phyloP scores from a whole-genome alignment of 2,113 vertebrate species.

The Butastur rufipennis region DNA sequence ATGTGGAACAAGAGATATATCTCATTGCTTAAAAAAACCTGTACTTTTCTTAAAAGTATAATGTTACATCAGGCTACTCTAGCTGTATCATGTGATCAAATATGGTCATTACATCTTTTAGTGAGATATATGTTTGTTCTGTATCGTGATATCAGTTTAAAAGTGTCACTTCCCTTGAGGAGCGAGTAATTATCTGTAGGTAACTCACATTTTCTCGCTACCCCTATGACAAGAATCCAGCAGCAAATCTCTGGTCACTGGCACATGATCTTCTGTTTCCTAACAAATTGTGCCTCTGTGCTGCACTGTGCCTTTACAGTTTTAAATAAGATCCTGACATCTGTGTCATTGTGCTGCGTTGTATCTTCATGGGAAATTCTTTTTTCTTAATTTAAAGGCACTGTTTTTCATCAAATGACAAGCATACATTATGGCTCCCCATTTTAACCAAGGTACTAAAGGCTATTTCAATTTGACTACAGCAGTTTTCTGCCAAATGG shows the following conservation, averaged over 20 bases:
- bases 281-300: constrained; percentile 48
- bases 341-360: constrained; percentile 20
- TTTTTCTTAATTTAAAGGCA: constrained; percentile 65
- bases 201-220: constrained; percentile 50
- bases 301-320: constrained; percentile 25
- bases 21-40: not conserved
- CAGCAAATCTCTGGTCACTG: constrained; percentile 54
- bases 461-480: constrained; percentile 79
- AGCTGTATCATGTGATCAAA: not conserved
- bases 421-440: constrained; percentile 66
- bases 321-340: constrained; percentile 71
- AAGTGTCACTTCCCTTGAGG: constrained; percentile 49
- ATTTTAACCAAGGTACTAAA: constrained; percentile 71
- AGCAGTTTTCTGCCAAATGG: constrained; percentile 75
- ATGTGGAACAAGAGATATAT: not conserved
- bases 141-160: constrained; percentile 53
- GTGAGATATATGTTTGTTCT: not conserved
- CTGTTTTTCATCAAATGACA: constrained; percentile 65
- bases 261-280: constrained; percentile 49
- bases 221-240: constrained; percentile 30
- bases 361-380: constrained; percentile 25
- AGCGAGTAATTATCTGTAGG: constrained; percentile 57
- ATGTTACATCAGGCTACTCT: not conserved
- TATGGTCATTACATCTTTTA: not conserved
- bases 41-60: not conserved